Base-by-base conservation (phyloP, 92 coral and sea anemone species). In the Siderastrea radians region DNA sequence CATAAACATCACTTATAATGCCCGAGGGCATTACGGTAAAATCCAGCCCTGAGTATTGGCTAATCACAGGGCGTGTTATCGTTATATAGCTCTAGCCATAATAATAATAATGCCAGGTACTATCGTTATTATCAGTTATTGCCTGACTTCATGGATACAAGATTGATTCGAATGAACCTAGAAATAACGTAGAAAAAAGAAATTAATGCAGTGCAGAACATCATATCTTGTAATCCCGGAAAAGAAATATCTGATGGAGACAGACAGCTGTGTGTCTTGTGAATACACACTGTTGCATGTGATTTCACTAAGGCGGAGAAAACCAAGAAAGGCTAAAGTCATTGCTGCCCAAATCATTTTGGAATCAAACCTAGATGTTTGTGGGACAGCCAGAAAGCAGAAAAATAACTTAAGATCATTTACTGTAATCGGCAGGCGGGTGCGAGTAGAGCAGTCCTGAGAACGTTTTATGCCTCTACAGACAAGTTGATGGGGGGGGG, bases 401-500 rank as follows among this genome's bases (percentile, higher is more conserved):
- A 44, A 19, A 48, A 86, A 76, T 14, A 91, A 17, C 4, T 68
- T 44, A 4, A 86, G 79, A 38, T 86, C 88, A 3, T 38, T 49
- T n/a, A 86, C 49, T 5, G 94, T 75, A 48, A 91, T 91, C 1
- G 94, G 88, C 8, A 91, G 57, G 54, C 88, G 88, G 11, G 68
- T 70, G 0, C 81, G 15, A 51, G 52, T 66, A 15, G 88, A 58
- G 13, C 70, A 43, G 57, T 91, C 88, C 69, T 91, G 86, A 5
- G 83, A 72, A 1, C 94, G 62, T 62, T 86, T 91, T 5, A 90
- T 90, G 17, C 93, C 93, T 26, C 87, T 58, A 10, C 89, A 83
- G 2, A 86, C 26, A 0, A 74, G 64, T 7, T 68, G 88, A 4
- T n/a, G n/a, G n/a, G n/a, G n/a, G n/a, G 86, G 49, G 55, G 82